Evolutionary conservation across 2,888 invertebrate genomes (phyloP).

Genomic region (Adineta ricciae): DNA sequence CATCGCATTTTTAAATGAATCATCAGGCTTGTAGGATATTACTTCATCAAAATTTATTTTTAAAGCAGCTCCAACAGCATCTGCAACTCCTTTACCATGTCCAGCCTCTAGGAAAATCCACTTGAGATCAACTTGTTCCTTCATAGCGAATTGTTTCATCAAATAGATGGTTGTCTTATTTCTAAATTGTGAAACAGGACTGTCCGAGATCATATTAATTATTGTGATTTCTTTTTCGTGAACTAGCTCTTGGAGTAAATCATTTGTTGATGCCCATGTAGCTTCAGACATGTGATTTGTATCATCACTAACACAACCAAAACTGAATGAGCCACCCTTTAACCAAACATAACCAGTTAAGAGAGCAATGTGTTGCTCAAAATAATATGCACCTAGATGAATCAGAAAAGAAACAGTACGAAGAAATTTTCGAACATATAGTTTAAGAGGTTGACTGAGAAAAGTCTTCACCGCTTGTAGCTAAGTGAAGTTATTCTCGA

Average conservation of each 20-base stretch:
- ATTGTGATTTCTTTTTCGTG: background rate
- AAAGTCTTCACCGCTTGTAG: no score
- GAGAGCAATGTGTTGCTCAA: background rate
- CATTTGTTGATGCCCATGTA: background rate
- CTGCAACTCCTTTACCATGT: background rate
- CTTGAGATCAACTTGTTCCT: background rate
- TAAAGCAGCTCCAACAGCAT: background rate
- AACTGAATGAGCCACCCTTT: background rate
- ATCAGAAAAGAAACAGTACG: no score
- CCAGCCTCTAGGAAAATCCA: background rate
- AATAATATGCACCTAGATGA: no score
- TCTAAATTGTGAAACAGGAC: background rate
- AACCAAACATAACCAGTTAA: background rate
- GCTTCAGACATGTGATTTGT: background rate
- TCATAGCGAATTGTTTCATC: background rate
- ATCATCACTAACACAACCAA: background rate
- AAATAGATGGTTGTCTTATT: background rate
- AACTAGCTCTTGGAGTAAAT: background rate
- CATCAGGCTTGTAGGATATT: background rate
- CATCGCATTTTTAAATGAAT: no score
- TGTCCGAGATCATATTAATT: background rate
- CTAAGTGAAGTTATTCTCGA: no score
- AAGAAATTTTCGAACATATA: no score
- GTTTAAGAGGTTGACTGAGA: no score
- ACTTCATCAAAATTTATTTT: background rate